phyloP scores from a whole-genome alignment of 2,113 vertebrate genomes.

The Phaethornis superciliosus region DNA sequence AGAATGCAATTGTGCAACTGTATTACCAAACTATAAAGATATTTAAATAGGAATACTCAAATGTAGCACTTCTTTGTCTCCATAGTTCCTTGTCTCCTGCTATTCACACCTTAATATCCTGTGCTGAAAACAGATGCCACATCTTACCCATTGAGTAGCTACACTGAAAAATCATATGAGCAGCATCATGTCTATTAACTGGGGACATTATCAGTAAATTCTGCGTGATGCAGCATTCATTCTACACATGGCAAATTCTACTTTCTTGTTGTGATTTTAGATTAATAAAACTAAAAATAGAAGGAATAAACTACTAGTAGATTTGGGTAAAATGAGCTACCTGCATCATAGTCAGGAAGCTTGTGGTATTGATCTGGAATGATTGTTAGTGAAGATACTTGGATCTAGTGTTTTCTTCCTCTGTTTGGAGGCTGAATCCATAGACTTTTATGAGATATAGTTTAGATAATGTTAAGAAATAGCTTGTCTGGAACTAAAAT shows the following conservation, averaged over 20 bases:
- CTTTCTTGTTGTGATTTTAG: background rate
- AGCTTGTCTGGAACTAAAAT: slow-evolving; percentile 59
- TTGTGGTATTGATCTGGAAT: background rate
- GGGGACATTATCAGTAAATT: background rate
- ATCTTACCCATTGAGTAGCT: background rate
- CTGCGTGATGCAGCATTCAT: background rate
- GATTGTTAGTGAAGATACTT: background rate
- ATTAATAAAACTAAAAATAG: background rate
- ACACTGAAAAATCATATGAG: background rate
- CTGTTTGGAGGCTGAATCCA: background rate
- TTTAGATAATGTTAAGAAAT: slow-evolving; percentile 67
- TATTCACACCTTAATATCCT: background rate
- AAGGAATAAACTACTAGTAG: background rate
- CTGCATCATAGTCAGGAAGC: background rate
- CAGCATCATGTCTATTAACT: background rate
- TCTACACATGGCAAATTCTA: background rate
- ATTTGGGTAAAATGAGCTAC: background rate
- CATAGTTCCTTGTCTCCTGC: background rate
- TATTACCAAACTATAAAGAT: background rate
- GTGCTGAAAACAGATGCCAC: background rate
- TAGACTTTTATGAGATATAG: slow-evolving; percentile 64
- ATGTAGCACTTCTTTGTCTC: background rate
- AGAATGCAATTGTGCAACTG: background rate
- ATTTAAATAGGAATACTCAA: background rate
- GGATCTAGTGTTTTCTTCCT: slow-evolving; percentile 17